A percentile compares a stretch with the other conserved stretches of the same genome.
These are phyloP conservation scores for Apodemus speciosus DNA, from an alignment of 2,113 vertebrate genomes.

Conservation along the genomic window DNA sequence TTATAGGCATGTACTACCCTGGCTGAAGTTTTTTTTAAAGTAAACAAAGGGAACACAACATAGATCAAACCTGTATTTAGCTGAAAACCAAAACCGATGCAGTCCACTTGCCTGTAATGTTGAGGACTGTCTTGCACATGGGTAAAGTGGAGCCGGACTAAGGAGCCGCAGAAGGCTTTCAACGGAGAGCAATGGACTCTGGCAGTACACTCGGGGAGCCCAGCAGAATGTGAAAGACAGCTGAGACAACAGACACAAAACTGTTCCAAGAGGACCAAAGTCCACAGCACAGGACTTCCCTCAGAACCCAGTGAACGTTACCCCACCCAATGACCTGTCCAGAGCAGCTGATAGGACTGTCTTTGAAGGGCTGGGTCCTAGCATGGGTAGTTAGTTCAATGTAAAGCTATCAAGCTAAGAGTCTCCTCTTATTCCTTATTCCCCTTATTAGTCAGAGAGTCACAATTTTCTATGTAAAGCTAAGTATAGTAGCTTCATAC, in stretches of 20 bases:
- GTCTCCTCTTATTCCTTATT: not conserved
- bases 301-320: not conserved
- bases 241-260: not conserved
- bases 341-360: not conserved
- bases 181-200: constrained; percentile 2
- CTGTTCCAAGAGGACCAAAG: not conserved
- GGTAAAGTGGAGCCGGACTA: constrained; percentile 1
- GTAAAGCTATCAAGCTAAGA: constrained; percentile 17
- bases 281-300: not conserved
- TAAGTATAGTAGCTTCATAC: not conserved
- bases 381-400: not conserved
- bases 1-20: not conserved
- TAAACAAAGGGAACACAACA: constrained; percentile 46
- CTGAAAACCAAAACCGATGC: constrained; percentile 8
- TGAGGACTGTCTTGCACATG: constrained; percentile 28
- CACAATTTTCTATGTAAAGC: not conserved
- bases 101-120: not conserved
- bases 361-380: not conserved
- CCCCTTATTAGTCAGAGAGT: not conserved
- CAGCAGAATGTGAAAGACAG: not conserved
- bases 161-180: constrained; percentile 11
- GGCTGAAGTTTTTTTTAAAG: constrained; percentile 41
- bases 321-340: not conserved
- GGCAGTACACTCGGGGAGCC: not conserved
- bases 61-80: constrained; percentile 32